Percentiles rank a stretch among this genome's conserved stretches.
These are phyloP conservation scores for Limnephilus lunatus DNA, from an alignment of 2,888 invertebrate genomes.

Conservation along the genomic window DNA sequence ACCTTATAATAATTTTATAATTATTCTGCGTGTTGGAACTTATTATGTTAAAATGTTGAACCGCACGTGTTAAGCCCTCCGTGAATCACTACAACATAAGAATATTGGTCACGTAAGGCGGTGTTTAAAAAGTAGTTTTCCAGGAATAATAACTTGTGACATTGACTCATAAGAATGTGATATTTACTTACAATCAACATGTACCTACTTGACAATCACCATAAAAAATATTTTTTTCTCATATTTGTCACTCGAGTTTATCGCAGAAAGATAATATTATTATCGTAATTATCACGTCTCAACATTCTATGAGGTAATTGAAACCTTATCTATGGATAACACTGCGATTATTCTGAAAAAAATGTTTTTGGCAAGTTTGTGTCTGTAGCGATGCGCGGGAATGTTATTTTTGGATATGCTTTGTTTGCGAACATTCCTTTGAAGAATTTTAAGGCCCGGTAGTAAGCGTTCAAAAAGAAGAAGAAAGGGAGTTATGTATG, in stretches of 20 bases:
- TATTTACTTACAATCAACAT: neutral
- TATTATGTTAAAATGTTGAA: neutral
- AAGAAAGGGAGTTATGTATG: no score
- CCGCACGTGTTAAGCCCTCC: neutral
- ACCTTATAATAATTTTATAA: neutral
- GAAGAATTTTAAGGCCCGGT: no score
- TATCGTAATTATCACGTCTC: neutral
- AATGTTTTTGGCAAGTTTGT: no score
- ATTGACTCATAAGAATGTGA: neutral
- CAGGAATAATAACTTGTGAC: neutral
- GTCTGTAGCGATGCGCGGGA: no score
- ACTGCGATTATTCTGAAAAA: neutral
- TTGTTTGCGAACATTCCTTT: no score
- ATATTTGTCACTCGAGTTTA: neutral
- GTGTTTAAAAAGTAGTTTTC: neutral
- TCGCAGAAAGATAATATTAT: neutral
- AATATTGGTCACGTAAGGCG: neutral
- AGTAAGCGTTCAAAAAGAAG: no score
- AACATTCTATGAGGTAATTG: neutral
- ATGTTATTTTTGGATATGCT: no score
- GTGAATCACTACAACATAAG: no score
- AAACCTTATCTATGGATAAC: neutral
- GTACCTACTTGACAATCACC: neutral
- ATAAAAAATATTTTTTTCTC: neutral
- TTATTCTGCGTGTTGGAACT: neutral